Percentiles rank a stretch among this genome's conserved stretches.
phyloP scores from a whole-genome alignment of 2,113 vertebrate species.

The Psettodes erumei region DNA sequence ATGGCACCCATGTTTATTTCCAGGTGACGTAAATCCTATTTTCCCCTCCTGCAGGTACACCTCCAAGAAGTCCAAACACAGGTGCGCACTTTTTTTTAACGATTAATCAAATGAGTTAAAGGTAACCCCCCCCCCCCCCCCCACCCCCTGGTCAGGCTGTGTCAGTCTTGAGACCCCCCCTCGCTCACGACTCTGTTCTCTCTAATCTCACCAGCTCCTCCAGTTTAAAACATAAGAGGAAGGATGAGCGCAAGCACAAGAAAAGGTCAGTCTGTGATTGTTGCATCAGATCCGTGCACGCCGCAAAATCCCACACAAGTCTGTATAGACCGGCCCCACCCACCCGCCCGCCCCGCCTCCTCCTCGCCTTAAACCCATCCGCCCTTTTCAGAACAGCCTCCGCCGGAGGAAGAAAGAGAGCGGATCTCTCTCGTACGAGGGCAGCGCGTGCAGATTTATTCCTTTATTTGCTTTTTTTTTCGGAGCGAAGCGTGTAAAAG shows the following conservation, averaged over 20 bases:
- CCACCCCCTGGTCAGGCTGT: too few relatives aligned
- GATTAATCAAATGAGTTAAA: too few relatives aligned
- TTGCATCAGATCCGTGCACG: constrained; percentile 43
- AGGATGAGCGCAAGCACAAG: constrained; percentile 93
- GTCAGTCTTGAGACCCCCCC: constrained; percentile 3
- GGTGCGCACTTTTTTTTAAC: too few relatives aligned
- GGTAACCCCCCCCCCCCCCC: too few relatives aligned
- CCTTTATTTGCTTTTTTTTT: constrained; percentile 25
- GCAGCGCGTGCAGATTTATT: too few relatives aligned
- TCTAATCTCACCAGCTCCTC: constrained; percentile 86
- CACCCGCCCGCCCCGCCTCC: neutral
- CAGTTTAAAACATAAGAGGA: constrained; percentile 92
- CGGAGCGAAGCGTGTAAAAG: constrained; percentile 27
- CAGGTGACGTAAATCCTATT: neutral
- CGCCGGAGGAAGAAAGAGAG: constrained; percentile 4
- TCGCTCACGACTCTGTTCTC: constrained; percentile 55
- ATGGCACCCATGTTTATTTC: neutral
- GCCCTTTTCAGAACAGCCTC: constrained; percentile 2
- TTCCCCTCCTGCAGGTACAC: constrained; percentile 82
- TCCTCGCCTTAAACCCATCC: constrained; percentile 20
- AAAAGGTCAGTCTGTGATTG: constrained; percentile 89
- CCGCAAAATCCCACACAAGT: constrained; percentile 9
- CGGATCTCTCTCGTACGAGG: too few relatives aligned
- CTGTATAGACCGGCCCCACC: neutral
- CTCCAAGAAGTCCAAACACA: constrained; percentile 94